These are phyloP conservation scores for Pteronura brasiliensis DNA, from an alignment of 2,113 vertebrate genomes.

Conservation along the genomic window DNA sequence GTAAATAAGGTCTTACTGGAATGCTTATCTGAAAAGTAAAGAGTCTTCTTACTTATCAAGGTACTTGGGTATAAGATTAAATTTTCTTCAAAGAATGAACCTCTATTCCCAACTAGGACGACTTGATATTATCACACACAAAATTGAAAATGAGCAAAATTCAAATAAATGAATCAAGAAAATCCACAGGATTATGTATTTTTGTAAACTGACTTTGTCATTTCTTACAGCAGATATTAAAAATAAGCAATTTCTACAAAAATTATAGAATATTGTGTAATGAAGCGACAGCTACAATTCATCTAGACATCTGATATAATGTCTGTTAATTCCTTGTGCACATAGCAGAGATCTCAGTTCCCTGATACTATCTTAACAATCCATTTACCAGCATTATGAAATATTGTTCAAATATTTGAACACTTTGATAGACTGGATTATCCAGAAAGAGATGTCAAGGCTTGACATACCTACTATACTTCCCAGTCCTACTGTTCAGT, in stretches of 20 bases:
- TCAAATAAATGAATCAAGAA: not conserved
- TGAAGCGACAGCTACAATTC: not conserved
- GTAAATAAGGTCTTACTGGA: not conserved
- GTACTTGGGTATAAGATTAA: not conserved
- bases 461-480: not conserved
- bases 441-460: not conserved
- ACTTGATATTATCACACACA: not conserved
- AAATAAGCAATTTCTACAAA: not conserved
- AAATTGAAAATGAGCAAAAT: not conserved
- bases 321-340: not conserved
- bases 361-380: not conserved
- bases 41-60: not conserved
- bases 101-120: not conserved
- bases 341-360: not conserved
- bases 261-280: not conserved
- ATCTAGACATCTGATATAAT: not conserved
- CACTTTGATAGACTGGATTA: not conserved
- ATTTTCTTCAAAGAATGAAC: not conserved
- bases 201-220: not conserved
- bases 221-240: not conserved
- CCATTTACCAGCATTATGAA: not conserved
- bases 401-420: slow-evolving; percentile 11
- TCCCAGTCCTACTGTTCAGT: not conserved
- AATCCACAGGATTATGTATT: not conserved
- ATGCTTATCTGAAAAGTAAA: not conserved